Base-by-base conservation (phyloP, 2,113 vertebrate genomes). In the Cyprinus carpio region DNA sequence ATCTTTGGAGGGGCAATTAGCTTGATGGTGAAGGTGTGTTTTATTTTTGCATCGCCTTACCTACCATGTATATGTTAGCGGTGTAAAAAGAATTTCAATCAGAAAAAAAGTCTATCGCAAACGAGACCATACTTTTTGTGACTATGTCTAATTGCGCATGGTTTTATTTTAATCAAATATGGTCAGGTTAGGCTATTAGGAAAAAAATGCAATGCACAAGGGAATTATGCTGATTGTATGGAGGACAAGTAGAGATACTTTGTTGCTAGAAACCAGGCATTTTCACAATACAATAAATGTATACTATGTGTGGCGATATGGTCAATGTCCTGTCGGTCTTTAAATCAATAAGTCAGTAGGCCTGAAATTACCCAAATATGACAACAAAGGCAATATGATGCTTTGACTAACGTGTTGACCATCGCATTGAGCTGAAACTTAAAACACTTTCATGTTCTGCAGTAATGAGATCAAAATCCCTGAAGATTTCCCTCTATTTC, bases 401-500 rank as follows among this genome's bases (percentile, higher is more conserved):
- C 84, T 76, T 84, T 77, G 71, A 88, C 87, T 91, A 90, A 91
- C 91, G 75, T 89, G 89, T 90, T 93, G 91, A 91, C 85, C 88
- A 87, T 89, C 75, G 83, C 91, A 90, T 89, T 91, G 89, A 91
- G 91, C 87, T 87, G 84, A 93, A 91, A 89, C 89, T 92, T 92
- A 85, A 91, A 91, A 85, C 90, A 87, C 79, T 90, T 91, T 86
- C 23, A 77, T 75, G 90, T 90, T 88, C 90, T 84, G 84, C 87
- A 87, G 91, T 91, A 93, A 93, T 92, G 90, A 90, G 90, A 92
- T 93, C 91, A 85, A 90, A 92, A 90, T 91, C 90, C 91, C 91
- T 87, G 87, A 40, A 92, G 92, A 92, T 87, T 88, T 89, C 85
- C 90, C 87, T 90, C 92, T 92, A 1, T 84, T 80, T 64, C 23